These are phyloP conservation scores for Endotricha flammealis DNA, from an alignment of 2,888 invertebrate species.

Conservation along the genomic window DNA sequence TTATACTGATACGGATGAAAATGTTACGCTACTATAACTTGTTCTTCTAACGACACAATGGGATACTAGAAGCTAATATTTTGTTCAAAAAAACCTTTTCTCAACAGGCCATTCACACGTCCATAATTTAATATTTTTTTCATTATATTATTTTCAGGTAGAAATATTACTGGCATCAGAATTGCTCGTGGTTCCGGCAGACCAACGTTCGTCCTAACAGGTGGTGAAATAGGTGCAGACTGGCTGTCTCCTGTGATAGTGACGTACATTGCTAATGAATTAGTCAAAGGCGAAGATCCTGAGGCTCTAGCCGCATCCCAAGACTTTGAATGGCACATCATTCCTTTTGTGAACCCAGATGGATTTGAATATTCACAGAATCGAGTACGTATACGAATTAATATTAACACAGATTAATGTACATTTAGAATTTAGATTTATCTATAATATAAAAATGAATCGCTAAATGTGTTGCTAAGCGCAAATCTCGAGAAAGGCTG, in stretches of 20 bases:
- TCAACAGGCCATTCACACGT: too few species aligned
- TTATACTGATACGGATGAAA: too few species aligned
- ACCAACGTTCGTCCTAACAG: constrained; percentile 52
- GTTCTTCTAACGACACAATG: too few species aligned
- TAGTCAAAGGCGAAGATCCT: constrained; percentile 74
- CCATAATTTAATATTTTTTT: too few species aligned
- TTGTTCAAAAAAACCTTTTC: too few species aligned
- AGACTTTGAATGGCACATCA: constrained; percentile 84
- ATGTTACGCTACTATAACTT: too few species aligned
- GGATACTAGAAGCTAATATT: too few species aligned
- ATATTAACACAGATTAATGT: too few species aligned
- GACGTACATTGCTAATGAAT: constrained; percentile 80
- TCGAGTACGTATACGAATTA: constrained; percentile 65
- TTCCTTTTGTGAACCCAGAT: constrained; percentile 87
- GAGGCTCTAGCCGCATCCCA: constrained; percentile 68
- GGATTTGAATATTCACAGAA: constrained; percentile 84
- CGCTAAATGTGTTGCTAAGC: too few species aligned
- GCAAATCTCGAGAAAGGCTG: too few species aligned
- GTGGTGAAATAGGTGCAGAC: constrained; percentile 85
- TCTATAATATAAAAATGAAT: too few species aligned
- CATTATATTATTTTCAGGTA: constrained; percentile 30
- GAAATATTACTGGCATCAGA: constrained; percentile 66
- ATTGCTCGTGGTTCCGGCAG: constrained; percentile 46
- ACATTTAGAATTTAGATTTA: too few species aligned
- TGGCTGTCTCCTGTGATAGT: constrained; percentile 84